phyloP scores from a whole-genome alignment of 2,888 invertebrate species.

The Erpobdella octoculata region DNA sequence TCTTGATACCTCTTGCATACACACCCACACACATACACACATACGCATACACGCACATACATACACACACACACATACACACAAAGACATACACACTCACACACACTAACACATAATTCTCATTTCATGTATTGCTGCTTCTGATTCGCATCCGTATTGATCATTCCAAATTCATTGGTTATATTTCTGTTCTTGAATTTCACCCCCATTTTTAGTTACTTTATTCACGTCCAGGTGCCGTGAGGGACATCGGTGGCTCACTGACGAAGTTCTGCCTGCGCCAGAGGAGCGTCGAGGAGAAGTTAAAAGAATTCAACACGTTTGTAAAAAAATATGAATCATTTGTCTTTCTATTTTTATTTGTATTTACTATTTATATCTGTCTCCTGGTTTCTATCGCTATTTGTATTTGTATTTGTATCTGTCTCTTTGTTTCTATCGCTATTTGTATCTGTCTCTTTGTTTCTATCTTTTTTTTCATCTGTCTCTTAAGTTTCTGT shows the following conservation, averaged over 20 bases:
- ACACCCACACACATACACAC: no score
- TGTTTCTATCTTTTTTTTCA: not conserved
- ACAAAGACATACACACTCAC: no score
- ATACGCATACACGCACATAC: no score
- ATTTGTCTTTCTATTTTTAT: not conserved
- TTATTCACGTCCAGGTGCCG: constrained; percentile 17
- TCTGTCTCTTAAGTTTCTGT: not conserved
- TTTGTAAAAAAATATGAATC: not conserved
- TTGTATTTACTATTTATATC: not conserved
- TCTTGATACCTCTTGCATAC: no score
- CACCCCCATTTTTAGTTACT: no score
- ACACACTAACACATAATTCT: no score
- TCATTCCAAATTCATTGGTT: not conserved
- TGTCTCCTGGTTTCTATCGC: not conserved
- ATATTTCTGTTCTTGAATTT: not conserved
- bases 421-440: not conserved
- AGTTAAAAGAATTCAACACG: constrained; percentile 16
- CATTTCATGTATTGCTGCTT: not conserved
- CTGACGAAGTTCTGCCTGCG: constrained; percentile 21
- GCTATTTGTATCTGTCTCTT: not conserved
- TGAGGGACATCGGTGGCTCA: constrained; percentile 23
- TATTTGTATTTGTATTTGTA: not conserved
- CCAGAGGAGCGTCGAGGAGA: constrained; percentile 23
- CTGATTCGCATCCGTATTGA: not conserved
- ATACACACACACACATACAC: no score